Base-by-base conservation (phyloP, 2,113 vertebrate species). In the Pangasianodon gigas region DNA sequence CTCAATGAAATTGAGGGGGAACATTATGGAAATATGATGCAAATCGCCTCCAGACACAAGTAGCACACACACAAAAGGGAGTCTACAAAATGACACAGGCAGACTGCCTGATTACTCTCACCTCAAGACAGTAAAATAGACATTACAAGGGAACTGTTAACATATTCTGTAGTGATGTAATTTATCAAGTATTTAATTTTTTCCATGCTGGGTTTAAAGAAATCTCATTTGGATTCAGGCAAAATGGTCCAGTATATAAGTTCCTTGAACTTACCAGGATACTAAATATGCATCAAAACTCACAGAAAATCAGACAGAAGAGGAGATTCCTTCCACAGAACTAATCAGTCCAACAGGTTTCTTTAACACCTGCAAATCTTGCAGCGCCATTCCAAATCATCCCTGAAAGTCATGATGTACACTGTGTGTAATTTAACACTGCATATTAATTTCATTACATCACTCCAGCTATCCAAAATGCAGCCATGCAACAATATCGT, bases 1-100 rank as follows among this genome's bases (percentile, higher is more conserved):
- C 94, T 93, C 93, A 95, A 95, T 93, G 88, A 0, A 94, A 92
- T 92, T 85, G n/a, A 85, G 90, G 89, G 91, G 89, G 92, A 93
- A 52, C 91, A 92, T 92, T 91, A 92, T 91, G 93, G 90, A 94
- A 93, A 94, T 56, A 79, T 89, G 37, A 94, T 93, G 91, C 89
- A 94, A 94, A 94, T 92, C 56, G 69, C 88, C 85, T 69, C 48
- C 9, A 29, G 60, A 19, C 86, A 37, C 14, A 83, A 80, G 84
- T 54, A 84, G 82, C 46, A 84, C n/a, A 11, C 65, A 85, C 11
- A 91, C 91, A 91, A 93, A 90, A 58, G 51, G 56, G 62, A 56
- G 67, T 87, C 44, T 88, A 46, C 83, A 56, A 80, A 58, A 90
- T 84, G 75, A 90, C 60, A 69, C 13, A 82, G 51, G 14, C 51